Evolutionary conservation across 2,888 invertebrate genomes (phyloP).

Genomic region (Epinotia nisella): DNA sequence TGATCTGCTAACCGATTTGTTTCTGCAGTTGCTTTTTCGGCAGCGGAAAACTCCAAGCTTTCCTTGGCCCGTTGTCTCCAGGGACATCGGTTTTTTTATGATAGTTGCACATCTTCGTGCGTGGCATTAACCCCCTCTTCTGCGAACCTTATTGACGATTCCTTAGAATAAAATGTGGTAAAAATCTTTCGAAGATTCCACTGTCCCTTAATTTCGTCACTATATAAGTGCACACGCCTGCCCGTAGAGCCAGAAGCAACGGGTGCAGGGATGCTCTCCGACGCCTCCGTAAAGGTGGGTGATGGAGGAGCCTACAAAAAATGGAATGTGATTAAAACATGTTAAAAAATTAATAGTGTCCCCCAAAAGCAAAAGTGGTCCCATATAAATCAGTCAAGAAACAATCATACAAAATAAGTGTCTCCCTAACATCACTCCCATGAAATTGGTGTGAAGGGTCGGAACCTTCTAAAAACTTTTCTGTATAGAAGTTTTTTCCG

Average conservation of each 20-base stretch:
- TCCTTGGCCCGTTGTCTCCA: background rate
- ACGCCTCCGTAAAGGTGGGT: background rate
- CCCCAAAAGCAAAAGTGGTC: too few species aligned
- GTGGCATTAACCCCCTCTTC: background rate
- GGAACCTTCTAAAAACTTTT: too few species aligned
- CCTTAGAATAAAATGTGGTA: background rate
- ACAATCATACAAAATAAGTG: too few species aligned
- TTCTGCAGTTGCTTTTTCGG: constrained; percentile 5
- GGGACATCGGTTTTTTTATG: background rate
- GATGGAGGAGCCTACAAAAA: background rate
- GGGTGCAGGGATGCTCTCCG: background rate
- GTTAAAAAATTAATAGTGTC: too few species aligned
- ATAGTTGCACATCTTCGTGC: background rate
- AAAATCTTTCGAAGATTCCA: background rate
- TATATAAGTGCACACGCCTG: too few species aligned
- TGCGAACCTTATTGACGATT: background rate
- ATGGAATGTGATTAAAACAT: too few species aligned
- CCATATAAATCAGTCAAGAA: too few species aligned
- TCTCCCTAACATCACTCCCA: too few species aligned
- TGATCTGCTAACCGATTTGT: background rate
- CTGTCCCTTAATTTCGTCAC: background rate
- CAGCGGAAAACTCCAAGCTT: constrained; percentile 1
- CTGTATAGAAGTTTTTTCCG: too few species aligned
- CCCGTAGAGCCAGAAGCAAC: constrained; percentile 50
- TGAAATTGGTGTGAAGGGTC: too few species aligned